A percentile compares a stretch with the other conserved stretches of the same genome.
Conservation (phyloP, 2,797 vertebrate species). For the Diplodus sargus region DNA sequence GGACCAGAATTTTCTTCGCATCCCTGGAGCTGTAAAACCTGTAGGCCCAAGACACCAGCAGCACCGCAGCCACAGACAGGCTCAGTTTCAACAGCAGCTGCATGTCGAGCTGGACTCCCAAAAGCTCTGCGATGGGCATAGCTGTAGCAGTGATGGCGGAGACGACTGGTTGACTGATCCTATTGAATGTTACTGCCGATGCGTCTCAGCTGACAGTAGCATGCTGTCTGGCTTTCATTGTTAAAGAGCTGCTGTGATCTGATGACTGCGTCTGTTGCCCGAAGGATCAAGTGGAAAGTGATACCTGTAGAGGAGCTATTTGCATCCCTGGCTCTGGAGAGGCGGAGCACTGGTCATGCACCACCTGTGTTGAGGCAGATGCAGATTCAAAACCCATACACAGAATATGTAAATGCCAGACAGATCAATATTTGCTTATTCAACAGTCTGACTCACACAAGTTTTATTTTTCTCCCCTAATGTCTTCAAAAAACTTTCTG, state of each 20-base stretch:
- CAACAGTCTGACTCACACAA: conserved; percentile 44
- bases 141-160: conserved; percentile 46
- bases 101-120: conserved; percentile 88
- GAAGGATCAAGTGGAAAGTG: conserved; percentile 79
- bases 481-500: conserved; percentile 2
- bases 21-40: conserved; percentile 88
- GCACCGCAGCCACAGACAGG: conserved; percentile 86
- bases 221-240: conserved; percentile 62
- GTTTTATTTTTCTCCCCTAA: conserved; percentile 29
- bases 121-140: conserved; percentile 83
- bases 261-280: conserved; percentile 64
- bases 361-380: conserved; percentile 67
- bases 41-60: conserved; percentile 89
- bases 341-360: conserved; percentile 76
- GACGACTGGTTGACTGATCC: conserved; percentile 65
- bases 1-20: background rate
- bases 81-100: conserved; percentile 89
- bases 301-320: conserved; percentile 79
- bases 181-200: conserved; percentile 56
- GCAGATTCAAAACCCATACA: conserved; percentile 48
- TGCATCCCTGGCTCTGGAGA: conserved; percentile 78
- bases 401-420: conserved; percentile 54
- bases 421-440: conserved; percentile 70
- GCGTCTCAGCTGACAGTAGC: conserved; percentile 59
- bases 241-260: conserved; percentile 69